phyloP scores from a whole-genome alignment of 2,113 vertebrate species.

The Gymnorhina tibicen region DNA sequence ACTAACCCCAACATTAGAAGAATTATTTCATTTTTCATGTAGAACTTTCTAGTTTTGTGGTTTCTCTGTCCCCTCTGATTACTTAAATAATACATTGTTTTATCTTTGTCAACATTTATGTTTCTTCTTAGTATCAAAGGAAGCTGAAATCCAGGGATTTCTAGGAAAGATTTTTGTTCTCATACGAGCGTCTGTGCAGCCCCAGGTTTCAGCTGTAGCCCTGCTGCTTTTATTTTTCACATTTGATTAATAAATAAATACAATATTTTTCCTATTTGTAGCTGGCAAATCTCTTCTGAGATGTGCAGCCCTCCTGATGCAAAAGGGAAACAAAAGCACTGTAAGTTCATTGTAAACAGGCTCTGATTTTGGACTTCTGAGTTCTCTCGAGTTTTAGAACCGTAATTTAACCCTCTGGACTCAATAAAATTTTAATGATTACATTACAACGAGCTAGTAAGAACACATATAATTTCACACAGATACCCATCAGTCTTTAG shows the following conservation, averaged over 20 bases:
- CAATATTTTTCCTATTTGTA: not conserved
- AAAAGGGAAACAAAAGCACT: not conserved
- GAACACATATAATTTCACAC: not conserved
- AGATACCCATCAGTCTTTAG: not conserved
- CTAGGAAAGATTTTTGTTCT: not conserved
- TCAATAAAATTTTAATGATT: not conserved
- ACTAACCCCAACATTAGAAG: not conserved
- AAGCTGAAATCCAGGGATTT: not conserved
- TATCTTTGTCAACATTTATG: not conserved
- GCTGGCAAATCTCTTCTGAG: not conserved
- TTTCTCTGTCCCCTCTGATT: not conserved
- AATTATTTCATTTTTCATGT: not conserved
- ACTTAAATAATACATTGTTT: not conserved
- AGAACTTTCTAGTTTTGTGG: not conserved
- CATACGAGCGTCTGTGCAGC: not conserved
- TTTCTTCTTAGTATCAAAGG: not conserved
- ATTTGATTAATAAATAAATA: conserved; percentile 35
- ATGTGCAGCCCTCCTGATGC: not conserved
- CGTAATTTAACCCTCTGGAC: not conserved
- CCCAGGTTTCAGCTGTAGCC: not conserved
- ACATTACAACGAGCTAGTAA: not conserved
- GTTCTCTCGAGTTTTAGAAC: not conserved
- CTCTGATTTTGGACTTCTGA: not conserved
- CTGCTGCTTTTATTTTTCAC: conserved; percentile 5
- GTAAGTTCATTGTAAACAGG: not conserved